Percentiles rank a stretch among this genome's conserved stretches.
Evolutionary conservation across 1,140 invertebrate genomes (phyloP).

Genomic region (Zaprionus kolodkinae): DNA sequence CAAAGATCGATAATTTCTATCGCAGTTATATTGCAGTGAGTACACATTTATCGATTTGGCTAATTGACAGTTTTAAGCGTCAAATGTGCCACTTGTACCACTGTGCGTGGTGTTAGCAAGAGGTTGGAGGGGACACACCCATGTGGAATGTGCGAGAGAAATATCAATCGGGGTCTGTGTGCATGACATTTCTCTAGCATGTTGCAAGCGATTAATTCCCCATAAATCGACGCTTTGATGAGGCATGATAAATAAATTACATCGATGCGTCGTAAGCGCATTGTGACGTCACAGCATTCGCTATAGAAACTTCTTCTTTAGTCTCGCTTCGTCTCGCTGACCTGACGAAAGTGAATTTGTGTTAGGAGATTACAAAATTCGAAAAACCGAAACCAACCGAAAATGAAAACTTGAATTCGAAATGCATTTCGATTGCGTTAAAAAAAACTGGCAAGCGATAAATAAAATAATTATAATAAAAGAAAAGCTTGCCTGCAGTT

Average conservation of each 20-base stretch:
- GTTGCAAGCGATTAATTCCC: slow-evolving; percentile 12
- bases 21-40: too few species aligned
- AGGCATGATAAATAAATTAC: slow-evolving; percentile 28
- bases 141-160: slow-evolving; percentile 30
- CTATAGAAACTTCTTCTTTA: slow-evolving; percentile 34
- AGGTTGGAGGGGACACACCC: slow-evolving; percentile 27
- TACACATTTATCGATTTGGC: neutral
- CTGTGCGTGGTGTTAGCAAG: neutral
- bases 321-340: slow-evolving; percentile 6
- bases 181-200: slow-evolving; percentile 24
- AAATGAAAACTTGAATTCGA: slow-evolving; percentile 61
- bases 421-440: slow-evolving; percentile 68
- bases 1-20: too few species aligned
- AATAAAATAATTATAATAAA: slow-evolving; percentile 51
- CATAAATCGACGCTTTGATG: slow-evolving; percentile 22
- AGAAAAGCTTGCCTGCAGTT: slow-evolving; percentile 55
- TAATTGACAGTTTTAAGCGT: neutral
- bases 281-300: slow-evolving; percentile 55
- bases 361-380: slow-evolving; percentile 33
- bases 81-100: neutral
- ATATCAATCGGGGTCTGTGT: slow-evolving; percentile 37
- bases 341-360: slow-evolving; percentile 68
- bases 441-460: slow-evolving; percentile 59
- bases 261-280: slow-evolving; percentile 22
- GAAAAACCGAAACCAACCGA: slow-evolving; percentile 24